Percentiles rank a stretch among this genome's conserved stretches.
Evolutionary conservation across 2,888 invertebrate species (phyloP).

Genomic region (Diarsia dahlii): DNA sequence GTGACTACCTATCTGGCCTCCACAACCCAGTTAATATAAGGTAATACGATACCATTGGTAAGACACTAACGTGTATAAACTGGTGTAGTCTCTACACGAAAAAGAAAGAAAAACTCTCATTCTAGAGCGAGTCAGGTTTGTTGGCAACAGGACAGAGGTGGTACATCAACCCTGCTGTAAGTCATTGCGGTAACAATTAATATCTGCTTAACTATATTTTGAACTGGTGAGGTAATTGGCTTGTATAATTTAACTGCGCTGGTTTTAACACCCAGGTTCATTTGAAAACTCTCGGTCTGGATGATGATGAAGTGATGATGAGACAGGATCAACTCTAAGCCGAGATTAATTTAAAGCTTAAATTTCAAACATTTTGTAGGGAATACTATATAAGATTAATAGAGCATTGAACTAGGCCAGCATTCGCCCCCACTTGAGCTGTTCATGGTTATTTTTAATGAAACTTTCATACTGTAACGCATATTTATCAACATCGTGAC

Average conservation of each 20-base stretch:
- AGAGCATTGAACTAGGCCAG: not conserved
- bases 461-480: not conserved
- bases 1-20: no score
- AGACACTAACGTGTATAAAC: no score
- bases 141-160: not conserved
- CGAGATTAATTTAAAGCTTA: not conserved
- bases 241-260: not conserved
- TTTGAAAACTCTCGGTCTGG: not conserved
- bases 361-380: not conserved
- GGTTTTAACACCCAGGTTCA: not conserved
- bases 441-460: not conserved
- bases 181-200: not conserved
- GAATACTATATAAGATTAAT: not conserved
- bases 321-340: not conserved
- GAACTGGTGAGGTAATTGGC: not conserved
- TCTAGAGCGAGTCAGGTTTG: not conserved
- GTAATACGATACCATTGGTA: no score
- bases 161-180: not conserved
- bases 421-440: not conserved
- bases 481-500: not conserved
- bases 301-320: not conserved
- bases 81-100: no score
- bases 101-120: not conserved
- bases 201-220: not conserved
- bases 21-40: no score